phyloP scores from a whole-genome alignment of 2,113 vertebrate genomes.

The Edolisoma coerulescens region DNA sequence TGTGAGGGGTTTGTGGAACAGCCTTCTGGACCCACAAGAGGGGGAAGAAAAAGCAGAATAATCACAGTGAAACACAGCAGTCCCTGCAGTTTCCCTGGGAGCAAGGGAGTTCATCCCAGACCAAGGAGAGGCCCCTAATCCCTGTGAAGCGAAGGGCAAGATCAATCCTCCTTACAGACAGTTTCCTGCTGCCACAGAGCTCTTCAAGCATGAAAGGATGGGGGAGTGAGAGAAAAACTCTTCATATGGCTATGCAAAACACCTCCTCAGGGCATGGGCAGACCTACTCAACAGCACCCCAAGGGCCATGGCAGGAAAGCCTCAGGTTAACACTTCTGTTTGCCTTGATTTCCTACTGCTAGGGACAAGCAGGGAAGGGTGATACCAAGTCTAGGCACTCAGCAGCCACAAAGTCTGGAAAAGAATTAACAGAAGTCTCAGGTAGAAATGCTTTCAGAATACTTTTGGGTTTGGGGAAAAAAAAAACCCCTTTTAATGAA shows the following conservation, averaged over 20 bases:
- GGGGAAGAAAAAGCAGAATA: background rate
- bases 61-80: background rate
- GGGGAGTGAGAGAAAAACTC: background rate
- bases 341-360: background rate
- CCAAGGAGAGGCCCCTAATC: background rate
- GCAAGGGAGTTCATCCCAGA: background rate
- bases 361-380: accelerated
- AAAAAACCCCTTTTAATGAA: background rate
- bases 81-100: background rate
- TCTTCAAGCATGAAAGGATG: background rate
- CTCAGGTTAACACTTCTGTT: background rate
- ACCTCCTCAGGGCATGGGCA: background rate
- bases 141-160: background rate
- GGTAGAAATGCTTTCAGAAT: background rate
- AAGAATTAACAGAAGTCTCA: background rate
- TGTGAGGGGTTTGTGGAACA: background rate
- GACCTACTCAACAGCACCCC: background rate
- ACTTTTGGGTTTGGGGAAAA: accelerated
- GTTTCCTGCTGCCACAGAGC: background rate
- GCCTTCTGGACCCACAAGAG: background rate
- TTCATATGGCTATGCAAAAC: background rate
- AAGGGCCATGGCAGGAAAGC: background rate
- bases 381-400: background rate
- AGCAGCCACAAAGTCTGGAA: background rate
- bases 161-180: background rate